Percentiles rank a stretch among this genome's conserved stretches.
Conservation (phyloP, 1,140 invertebrate species). For the Monomorium pharaonis region DNA sequence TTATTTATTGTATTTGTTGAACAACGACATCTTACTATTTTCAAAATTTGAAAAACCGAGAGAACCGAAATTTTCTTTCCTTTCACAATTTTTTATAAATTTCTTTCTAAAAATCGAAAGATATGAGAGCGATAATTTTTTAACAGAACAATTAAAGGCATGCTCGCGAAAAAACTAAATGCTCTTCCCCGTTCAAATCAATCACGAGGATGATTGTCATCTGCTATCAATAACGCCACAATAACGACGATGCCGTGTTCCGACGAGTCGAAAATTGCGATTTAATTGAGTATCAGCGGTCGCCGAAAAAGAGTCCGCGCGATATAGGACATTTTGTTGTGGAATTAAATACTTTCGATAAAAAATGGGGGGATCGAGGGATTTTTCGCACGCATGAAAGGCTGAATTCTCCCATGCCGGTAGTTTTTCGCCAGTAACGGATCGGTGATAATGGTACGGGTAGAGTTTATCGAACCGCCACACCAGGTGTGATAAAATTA, state of each 20-base stretch:
- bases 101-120: background rate
- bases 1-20: background rate
- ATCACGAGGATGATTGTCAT: conserved; percentile 17
- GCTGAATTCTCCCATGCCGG: conserved; percentile 9
- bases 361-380: background rate
- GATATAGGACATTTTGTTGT: conserved; percentile 50
- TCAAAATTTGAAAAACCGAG: background rate
- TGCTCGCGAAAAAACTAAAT: conserved; percentile 9
- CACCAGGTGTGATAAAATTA: conserved; percentile 48
- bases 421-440: conserved; percentile 38
- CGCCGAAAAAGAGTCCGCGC: conserved; percentile 5
- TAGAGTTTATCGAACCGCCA: conserved; percentile 46
- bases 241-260: conserved; percentile 21
- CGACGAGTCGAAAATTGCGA: conserved; percentile 39
- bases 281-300: conserved; percentile 48
- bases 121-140: conserved; percentile 29
- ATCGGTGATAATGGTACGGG: conserved; percentile 14
- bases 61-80: no score
- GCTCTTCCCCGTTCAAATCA: conserved; percentile 10
- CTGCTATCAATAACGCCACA: background rate
- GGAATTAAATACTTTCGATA: conserved; percentile 53
- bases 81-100: background rate
- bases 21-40: background rate
- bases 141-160: conserved; percentile 32
- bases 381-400: conserved; percentile 27